These are phyloP conservation scores for Phoenicopterus ruber DNA, from an alignment of 2,113 vertebrate genomes.

Conservation along the genomic window DNA sequence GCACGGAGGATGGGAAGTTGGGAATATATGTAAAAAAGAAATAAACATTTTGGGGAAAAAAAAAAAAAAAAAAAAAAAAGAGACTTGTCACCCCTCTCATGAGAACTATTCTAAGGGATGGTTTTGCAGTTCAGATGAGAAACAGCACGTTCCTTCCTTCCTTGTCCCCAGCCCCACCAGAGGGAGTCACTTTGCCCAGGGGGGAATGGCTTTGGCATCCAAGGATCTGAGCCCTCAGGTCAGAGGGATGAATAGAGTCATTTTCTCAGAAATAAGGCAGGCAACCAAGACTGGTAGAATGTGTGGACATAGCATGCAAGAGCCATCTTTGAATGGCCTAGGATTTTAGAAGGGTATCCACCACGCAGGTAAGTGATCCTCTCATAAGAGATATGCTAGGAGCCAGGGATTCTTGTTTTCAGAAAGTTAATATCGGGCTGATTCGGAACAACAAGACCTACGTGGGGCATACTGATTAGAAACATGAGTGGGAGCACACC, in stretches of 20 bases:
- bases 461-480: neutral
- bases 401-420: neutral
- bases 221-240: neutral
- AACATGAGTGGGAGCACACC: neutral
- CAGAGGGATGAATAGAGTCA: neutral
- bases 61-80: neutral
- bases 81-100: neutral
- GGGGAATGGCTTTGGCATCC: neutral
- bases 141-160: neutral
- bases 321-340: neutral
- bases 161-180: fast-evolving
- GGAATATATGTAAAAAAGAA: neutral
- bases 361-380: fast-evolving
- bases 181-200: neutral
- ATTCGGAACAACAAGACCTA: neutral
- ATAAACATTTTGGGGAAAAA: neutral
- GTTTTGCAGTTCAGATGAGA: neutral
- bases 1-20: neutral
- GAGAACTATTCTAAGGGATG: neutral
- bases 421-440: neutral
- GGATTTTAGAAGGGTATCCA: neutral
- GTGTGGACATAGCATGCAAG: neutral
- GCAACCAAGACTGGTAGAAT: neutral
- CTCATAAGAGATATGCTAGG: neutral
- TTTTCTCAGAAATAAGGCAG: neutral